Evolutionary conservation across 2,888 invertebrate genomes (phyloP), one percentile per base, ranked within the genome.

Genomic region (Tenthredo amoena): DNA sequence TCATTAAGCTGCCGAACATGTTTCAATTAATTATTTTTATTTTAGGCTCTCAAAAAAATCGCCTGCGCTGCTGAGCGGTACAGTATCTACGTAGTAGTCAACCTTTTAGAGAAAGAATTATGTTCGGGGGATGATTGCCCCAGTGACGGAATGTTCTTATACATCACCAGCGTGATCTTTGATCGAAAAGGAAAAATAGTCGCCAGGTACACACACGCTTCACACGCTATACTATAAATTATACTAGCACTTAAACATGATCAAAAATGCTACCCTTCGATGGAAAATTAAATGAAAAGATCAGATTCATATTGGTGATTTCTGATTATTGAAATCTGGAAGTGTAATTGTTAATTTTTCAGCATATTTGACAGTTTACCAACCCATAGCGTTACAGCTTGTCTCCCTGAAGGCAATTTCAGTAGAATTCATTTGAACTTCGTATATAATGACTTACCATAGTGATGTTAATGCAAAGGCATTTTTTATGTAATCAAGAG

Each of bases 91-190:
- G 90, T 95, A 0, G 94, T 95, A 0, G 93, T 94, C 1, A 95
- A 95, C 88, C 89, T 95, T 62, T 93, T 93, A 0, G 95, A 95
- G 87, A 91, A 91, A 43, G 90, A 91, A 58, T 87, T 89, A 1
- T 94, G 94, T 31, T 89, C 89, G 15, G 87, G 87, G 0, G 86
- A 88, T 0, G 83, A 87, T 4, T 94, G 94, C 79, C 91, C 93
- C 0, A 77, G 68, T 0, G 92, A 93, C 77, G 88, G 90, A 2
- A 87, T 88, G 15, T 87, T 89, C 26, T 91, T 92, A 84, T 95
- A 94, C 91, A 95, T 95, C 89, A 94, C 95, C 0, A 94, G 95
- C 87, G 94, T 95, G 0, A 95, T 93, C 1, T 95, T 95, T 87
- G 94, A 95, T 88, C 92, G 94, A 43, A 88, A 90, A 7, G 95